Evolutionary conservation across 1,140 invertebrate species (phyloP), one percentile per base, ranked within the genome.

Genomic region (Drosophila tsacasi): DNA sequence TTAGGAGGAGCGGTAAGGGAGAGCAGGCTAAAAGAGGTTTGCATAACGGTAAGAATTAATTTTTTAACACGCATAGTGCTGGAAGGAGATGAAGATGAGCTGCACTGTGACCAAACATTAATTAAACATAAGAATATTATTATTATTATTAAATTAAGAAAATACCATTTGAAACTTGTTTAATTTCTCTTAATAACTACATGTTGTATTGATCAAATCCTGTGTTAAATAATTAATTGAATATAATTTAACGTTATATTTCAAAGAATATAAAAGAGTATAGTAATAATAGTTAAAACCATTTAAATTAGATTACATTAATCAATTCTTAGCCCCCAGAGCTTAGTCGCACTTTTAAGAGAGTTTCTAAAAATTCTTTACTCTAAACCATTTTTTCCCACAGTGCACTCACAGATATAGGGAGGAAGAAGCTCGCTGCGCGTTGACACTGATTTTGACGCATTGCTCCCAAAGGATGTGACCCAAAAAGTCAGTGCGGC

Each of bases 391-490:
- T 4, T 12, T 55, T 63, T 55, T 39, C 3, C 9, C 27, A 4
- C 32, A 30, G 67, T 68, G 64, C 35, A 37, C 6, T 35, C 39
- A 21, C 30, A 37, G 49, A 30, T 46, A 39, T 25, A 71, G 15
- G 59, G 10, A 19, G 21, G 54, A 49, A 66, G 71, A 32, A 58
- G 13, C 37, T n/a, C 55, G 66, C 66, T 89, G 84, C 81, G 85
- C 85, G 85, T 90, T 89, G 85, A 89, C 85, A 89, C 85, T 89
- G 85, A 89, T 89, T 89, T 89, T 89, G 85, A 89, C 85, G 86
- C 85, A 89, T 89, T 81, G 85, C 85, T 89, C 85, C 85, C 85
- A 74, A 57, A 89, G 86, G 85, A 89, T 89, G 85, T 89, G 85
- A 89, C 85, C 85, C 85, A 89, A 89, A 89, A 89, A 85, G 81